A percentile compares a stretch with the other conserved stretches of the same genome.
phyloP scores from a whole-genome alignment of 2,888 invertebrate species.

The Sphaerophoria rueppellii region DNA sequence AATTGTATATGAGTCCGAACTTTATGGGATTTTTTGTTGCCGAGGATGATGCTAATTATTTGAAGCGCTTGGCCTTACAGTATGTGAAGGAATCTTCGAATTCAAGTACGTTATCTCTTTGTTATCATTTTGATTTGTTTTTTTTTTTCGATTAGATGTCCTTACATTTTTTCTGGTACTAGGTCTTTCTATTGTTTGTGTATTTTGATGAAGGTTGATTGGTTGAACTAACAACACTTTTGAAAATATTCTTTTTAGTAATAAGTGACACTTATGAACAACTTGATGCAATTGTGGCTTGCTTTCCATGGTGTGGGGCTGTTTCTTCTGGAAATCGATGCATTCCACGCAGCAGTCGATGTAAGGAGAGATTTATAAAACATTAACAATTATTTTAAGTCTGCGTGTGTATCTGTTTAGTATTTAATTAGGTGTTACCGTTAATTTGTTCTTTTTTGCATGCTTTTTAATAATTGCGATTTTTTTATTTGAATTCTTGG shows the following conservation, averaged over 20 bases:
- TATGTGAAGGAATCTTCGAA: slow-evolving; percentile 91
- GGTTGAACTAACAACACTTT: slow-evolving; percentile 61
- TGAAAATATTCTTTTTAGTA: slow-evolving; percentile 76
- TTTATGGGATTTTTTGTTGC: slow-evolving; percentile 96
- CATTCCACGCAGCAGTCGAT: slow-evolving; percentile 85
- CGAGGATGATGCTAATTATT: slow-evolving; percentile 90
- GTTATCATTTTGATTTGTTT: background rate
- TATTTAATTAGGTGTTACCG: background rate
- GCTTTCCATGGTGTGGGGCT: slow-evolving; percentile 89
- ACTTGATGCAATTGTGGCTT: slow-evolving; percentile 89
- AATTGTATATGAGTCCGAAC: slow-evolving; percentile 92
- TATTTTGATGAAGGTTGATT: slow-evolving; percentile 41
- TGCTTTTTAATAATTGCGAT: too few relatives aligned
- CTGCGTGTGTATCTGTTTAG: background rate
- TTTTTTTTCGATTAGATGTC: slow-evolving; percentile 19
- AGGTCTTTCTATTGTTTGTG: too few relatives aligned
- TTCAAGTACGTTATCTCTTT: slow-evolving; percentile 84
- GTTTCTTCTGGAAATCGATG: slow-evolving; percentile 85
- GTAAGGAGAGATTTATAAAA: slow-evolving; percentile 82
- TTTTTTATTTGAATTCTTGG: too few relatives aligned
- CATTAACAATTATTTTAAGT: slow-evolving; percentile 33
- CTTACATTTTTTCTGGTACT: slow-evolving; percentile 45
- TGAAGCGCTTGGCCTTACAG: slow-evolving; percentile 90
- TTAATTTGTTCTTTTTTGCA: slow-evolving; percentile 3
- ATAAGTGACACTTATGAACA: slow-evolving; percentile 88